Conservation (phyloP, 2,113 vertebrate genomes). For the Coryphaenoides rupestris region DNA sequence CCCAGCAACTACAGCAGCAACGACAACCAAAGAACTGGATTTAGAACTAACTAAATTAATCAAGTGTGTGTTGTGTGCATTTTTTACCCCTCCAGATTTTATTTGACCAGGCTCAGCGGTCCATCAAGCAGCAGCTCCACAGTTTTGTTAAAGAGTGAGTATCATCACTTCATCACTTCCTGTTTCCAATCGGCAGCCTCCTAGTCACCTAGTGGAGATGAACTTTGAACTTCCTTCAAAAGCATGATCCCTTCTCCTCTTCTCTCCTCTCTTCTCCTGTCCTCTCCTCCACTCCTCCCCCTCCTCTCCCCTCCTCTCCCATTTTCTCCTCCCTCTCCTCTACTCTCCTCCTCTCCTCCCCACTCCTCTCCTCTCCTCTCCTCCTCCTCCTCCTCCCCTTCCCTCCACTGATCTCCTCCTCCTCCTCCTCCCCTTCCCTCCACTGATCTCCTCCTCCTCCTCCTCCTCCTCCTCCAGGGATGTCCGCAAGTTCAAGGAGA, state of each 20-base stretch:
- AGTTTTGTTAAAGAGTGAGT: constrained; percentile 98
- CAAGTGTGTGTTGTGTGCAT: constrained; percentile 1
- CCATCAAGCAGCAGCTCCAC: constrained; percentile 96
- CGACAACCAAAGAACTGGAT: too few species aligned
- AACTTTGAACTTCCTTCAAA: not conserved
- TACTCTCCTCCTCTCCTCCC: too few species aligned
- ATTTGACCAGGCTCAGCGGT: constrained; percentile 97
- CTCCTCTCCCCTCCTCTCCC: too few species aligned
- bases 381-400: too few species aligned
- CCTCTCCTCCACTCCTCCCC: too few species aligned
- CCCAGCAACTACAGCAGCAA: not conserved
- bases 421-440: too few species aligned
- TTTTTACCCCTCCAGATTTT: constrained; percentile 79
- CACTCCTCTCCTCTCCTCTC: too few species aligned
- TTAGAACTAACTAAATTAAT: too few species aligned
- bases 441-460: not conserved
- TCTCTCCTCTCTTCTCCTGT: too few species aligned
- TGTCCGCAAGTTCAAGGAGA: constrained; percentile 94
- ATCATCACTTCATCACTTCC: constrained; percentile 19
- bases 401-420: too few species aligned
- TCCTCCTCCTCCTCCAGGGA: constrained; percentile 71
- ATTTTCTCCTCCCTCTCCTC: too few species aligned
- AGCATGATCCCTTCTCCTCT: too few species aligned
- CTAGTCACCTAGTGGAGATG: not conserved
- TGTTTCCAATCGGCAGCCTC: not conserved